Evolutionary conservation across 2,113 vertebrate genomes (phyloP), one percentile per base, ranked within the genome.

Genomic region (Apodemus sylvaticus): DNA sequence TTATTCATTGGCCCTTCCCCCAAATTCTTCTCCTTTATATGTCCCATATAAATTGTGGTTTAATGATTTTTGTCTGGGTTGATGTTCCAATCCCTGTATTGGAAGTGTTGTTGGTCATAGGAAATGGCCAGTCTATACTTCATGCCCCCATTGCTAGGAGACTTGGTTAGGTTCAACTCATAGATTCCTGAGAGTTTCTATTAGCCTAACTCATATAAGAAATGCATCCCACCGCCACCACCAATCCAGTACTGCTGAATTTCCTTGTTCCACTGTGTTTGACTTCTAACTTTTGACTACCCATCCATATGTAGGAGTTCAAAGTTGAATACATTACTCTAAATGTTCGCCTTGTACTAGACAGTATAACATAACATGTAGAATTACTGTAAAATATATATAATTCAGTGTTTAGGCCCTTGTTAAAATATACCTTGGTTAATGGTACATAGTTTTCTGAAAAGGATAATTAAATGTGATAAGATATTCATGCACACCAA

Each of bases 301-400:
- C 36, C 14, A 78, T 53, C 22, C 9, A n/a, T 51, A 66, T 68
- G 71, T 66, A 48, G 22, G 5, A 74, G 29, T 94, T 87, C 73
- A 89, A 90, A 87, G 58, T 31, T 58, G 31, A 95, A 31, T 92
- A 14, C 78, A 51, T 85, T 74, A 95, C 74, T 95, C 20, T 13
- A 85, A 74, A 53, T 12, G 64, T 81, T 48, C 55, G 45, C 82
- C 51, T 85, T 42, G 48, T 77, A 3, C 4, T 62, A 34, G 53
- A 24, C 1, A 76, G 14, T 58, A 70, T 48, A 74, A 62, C 0
- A 45, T 8, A 83, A 45, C 68, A 36, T 68, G 4, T 85, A 13
- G 16, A 51, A 24, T 9, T 87, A 74, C 55, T 29, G 90, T 53
- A 78, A 96, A 93, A 83, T 91, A 82, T 42, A 78, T 73, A 86